Evolutionary conservation across 2,797 vertebrate species (phyloP).

Genomic region (Coluber constrictor): DNA sequence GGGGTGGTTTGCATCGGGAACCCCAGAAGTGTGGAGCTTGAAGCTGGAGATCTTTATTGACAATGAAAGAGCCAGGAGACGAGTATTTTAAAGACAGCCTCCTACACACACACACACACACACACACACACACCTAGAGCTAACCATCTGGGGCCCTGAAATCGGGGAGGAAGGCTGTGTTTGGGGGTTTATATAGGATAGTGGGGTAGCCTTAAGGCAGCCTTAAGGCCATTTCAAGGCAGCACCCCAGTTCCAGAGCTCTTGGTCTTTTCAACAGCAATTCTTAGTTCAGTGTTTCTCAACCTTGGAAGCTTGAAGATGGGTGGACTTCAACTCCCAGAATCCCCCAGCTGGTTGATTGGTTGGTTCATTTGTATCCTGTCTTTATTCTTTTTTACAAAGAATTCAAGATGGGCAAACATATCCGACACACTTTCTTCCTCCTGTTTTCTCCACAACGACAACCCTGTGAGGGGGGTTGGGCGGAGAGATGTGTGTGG

Average conservation of each 20-base stretch:
- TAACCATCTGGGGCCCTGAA: background rate
- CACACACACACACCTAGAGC: background rate
- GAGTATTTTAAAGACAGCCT: background rate
- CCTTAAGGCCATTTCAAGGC: background rate
- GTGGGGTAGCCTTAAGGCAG: background rate
- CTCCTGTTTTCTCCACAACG: background rate
- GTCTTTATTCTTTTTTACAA: too few relatives aligned
- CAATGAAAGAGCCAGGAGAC: background rate
- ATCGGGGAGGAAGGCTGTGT: too few relatives aligned
- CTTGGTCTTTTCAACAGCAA: background rate
- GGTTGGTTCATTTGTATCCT: too few relatives aligned
- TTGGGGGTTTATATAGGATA: background rate
- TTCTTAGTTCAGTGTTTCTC: background rate
- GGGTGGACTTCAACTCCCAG: too few relatives aligned
- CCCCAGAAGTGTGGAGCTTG: background rate
- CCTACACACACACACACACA: fast-evolving
- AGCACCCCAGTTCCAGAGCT: background rate
- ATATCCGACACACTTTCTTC: background rate
- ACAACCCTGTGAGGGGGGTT: too few relatives aligned
- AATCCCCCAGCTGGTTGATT: too few relatives aligned
- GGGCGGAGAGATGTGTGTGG: too few relatives aligned
- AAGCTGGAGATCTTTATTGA: background rate
- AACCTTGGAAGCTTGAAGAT: too few relatives aligned
- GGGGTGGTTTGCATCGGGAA: background rate
- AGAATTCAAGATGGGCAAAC: too few relatives aligned